Evolutionary conservation across 2,888 invertebrate species (phyloP), one percentile per base, ranked within the genome.

Genomic region (Oxytorus armatus): DNA sequence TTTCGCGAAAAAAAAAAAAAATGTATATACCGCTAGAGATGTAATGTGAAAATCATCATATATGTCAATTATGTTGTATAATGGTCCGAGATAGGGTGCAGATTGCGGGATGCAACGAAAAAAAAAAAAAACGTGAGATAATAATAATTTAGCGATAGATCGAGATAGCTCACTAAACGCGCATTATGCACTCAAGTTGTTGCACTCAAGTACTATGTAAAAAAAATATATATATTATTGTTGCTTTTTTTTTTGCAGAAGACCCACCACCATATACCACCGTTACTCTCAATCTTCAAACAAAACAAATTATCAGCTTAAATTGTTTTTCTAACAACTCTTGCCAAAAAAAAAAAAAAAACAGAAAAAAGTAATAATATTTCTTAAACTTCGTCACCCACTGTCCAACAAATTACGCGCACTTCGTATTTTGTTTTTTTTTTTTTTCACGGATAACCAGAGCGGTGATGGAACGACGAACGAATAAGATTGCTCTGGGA

Each of bases 291-390:
- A 61, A 68, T 14, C 16, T n/a, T 57, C 49, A 47, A 33, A 59
- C 21, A 51, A 77, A 51, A 65, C 18, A 21, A 70, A n/a, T n/a
- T 47, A 66, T 23, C 47, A 47, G 25, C 39, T 73, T 88, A 90
- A 91, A 91, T 91, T 91, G 91, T 91, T 91, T 91, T 91, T 91
- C 91, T 91, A 91, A 91, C 91, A 90, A 88, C 86, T 86, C 82
- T 73, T 18, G 70, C 59, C n/a, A n/a, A n/a, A n/a, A n/a, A n/a
- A n/a, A n/a, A n/a, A n/a, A n/a, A n/a, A n/a, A n/a, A n/a, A n/a
- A n/a, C n/a, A n/a, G n/a, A n/a, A n/a, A n/a, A 73, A n/a, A 25
- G 39, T n/a, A 44, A n/a, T 29, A 14, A 10, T 11, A 29, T 7
- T 14, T 25, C 21, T 11, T 21, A n/a, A n/a, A n/a, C 7, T 51